phyloP scores from a whole-genome alignment of 1,140 invertebrate species.

The Saxidomus purpurata region DNA sequence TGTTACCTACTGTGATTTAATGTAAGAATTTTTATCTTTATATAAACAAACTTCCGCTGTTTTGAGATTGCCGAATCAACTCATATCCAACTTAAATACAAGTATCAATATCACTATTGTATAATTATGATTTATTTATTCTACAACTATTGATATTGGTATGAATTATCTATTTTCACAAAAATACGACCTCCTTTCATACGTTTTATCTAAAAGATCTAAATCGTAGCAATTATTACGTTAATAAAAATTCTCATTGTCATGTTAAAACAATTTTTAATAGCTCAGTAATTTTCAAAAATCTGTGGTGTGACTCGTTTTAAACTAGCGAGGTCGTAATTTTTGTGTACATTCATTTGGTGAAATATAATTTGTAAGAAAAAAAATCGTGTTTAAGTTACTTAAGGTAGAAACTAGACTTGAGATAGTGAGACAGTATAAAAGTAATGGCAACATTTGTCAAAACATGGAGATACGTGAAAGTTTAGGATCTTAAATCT shows the following conservation, averaged over 20 bases:
- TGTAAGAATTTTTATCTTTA: neutral
- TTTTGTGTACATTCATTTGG: neutral
- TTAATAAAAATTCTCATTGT: constrained; percentile 1
- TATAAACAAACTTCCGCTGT: neutral
- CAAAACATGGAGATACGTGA: constrained; percentile 20
- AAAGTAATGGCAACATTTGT: no score
- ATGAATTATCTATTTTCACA: constrained; percentile 4
- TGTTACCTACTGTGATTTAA: neutral
- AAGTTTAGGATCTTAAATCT: constrained; percentile 35
- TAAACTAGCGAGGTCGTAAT: neutral
- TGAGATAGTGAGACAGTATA: no score
- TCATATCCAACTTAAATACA: constrained; percentile 1
- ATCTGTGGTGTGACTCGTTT: neutral
- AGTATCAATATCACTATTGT: neutral
- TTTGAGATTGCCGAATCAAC: neutral
- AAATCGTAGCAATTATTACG: constrained; percentile 21
- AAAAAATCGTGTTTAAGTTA: no score
- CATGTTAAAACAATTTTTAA: constrained; percentile 18
- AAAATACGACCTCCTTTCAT: neutral
- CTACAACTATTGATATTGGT: neutral
- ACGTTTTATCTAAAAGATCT: constrained; percentile 24
- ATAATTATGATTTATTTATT: neutral
- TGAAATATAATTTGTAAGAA: neutral
- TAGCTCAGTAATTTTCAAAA: neutral
- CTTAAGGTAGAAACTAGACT: no score